Base-by-base conservation (phyloP, 2,797 vertebrate species). In the Eupleurogrammus muticus region DNA sequence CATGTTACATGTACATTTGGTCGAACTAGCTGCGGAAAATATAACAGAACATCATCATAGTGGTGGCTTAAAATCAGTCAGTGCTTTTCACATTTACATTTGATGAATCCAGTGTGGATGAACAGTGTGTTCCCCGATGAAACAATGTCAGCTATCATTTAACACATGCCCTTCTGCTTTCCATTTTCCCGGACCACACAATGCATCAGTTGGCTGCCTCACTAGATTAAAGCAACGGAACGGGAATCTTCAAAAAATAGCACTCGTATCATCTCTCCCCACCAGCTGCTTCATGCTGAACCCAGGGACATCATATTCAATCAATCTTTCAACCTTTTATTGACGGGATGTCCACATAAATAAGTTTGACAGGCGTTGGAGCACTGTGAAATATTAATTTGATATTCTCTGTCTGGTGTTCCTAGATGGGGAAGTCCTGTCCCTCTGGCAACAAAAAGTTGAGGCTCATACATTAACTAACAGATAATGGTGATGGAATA, bases 241-340 rank as follows among this genome's bases (percentile, higher is more conserved):
- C 21, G 65, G 77, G 70, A 87, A 88, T 81, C 77, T 75, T 86
- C 80, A 83, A 80, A 89, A 94, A 93, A 93, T 92, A 93, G 88
- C 79, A 47, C 67, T 72, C 75, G 73, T 82, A 90, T 90, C 78
- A 90, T 84, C 90, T 79, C 79, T 85, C 82, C n/a, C 84, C 82
- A 87, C 80, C 87, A 88, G 83, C 83, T 90, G 88, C 81, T 91
- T 87, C 80, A 65, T 85, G 86, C 79, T 90, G 82, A 68, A 90
- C 89, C 84, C 64, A 46, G 77, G 85, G 90, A 92, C 90, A 92
- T 90, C 81, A 92, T 85, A 90, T 84, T 89, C 84, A 82, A 94
- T 93, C 92, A 92, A 90, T 93, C 90, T 92, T 92, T 91, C 87
- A 91, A 73, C 79, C 83, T 85, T 78, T 85, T 94, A 94, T 94